Base-by-base conservation (phyloP, 2,797 vertebrate genomes). In the Orientallactaga sibirica region DNA sequence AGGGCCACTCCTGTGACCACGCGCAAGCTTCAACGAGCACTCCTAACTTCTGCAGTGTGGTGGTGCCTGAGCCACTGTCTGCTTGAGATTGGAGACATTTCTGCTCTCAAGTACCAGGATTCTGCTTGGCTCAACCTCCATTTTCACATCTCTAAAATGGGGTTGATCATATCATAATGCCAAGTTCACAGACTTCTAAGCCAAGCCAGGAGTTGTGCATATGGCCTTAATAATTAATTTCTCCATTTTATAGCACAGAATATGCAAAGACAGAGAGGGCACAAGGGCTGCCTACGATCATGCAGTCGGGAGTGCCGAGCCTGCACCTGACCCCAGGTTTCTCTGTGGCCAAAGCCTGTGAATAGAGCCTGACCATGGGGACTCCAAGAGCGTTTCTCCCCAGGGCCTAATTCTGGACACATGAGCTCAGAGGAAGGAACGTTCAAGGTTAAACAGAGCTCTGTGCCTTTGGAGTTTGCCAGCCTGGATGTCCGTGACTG, bases 121-220 rank as follows among this genome's bases (percentile, higher is more conserved):
- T 68, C n/a, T 27, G 5, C 43, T 33, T 37, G 15, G 24, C 25
- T 58, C 20, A 76, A 29, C 27, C 12, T 79, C 11, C 14, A 62
- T 68, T 77, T 92, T 61, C 33, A 41, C 15, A 8, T 80, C 68
- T 78, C 73, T 80, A 18, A 88, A 90, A 88, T 58, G 84, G 81
- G 79, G 55, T 77, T 67, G 55, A 78, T 67, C 3, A 84, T 52
- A 89, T 92, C 66, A 81, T 41, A 15, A 11, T 0, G 4, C 61
- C 18, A 22, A 20, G n/a, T 66, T 77, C 43, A 22, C 43, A 16
- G 55, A 43, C 68, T 58, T 91, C 80, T 62, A 86, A 86, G 43
- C 12, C 61, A 2, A 2, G 62, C 64, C 74, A 25, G 20, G 52
- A 2, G 67, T 48, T 15, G 43, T 22, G 33, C 0, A 0, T 33